Evolutionary conservation across 2,888 invertebrate genomes (phyloP).

Genomic region (Cabera pusaria): DNA sequence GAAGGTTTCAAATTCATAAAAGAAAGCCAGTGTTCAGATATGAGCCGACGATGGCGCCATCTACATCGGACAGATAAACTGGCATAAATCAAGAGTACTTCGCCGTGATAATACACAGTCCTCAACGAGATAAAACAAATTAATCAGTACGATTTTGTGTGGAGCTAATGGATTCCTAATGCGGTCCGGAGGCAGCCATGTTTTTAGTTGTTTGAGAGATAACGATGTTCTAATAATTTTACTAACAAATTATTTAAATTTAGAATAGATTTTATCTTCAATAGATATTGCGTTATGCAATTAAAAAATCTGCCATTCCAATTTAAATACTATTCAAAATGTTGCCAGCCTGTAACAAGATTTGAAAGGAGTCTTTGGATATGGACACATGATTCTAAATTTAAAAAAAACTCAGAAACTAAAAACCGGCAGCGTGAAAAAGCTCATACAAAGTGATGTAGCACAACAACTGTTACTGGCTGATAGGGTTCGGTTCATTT

Average conservation of each 20-base stretch:
- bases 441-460: conserved; percentile 9
- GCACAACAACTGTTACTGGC: conserved; percentile 11
- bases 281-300: too few species aligned
- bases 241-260: too few species aligned
- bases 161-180: conserved; percentile 64
- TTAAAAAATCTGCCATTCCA: too few species aligned
- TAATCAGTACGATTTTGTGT: conserved; percentile 52
- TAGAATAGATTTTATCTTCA: too few species aligned
- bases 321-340: too few species aligned
- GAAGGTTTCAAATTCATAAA: conserved; percentile 48
- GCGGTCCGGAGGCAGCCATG: conserved; percentile 39
- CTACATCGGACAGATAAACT: conserved; percentile 31
- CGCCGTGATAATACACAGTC: conserved; percentile 45
- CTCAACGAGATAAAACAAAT: conserved; percentile 50
- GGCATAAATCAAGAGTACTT: conserved; percentile 30
- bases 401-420: too few species aligned
- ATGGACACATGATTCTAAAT: too few species aligned
- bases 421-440: conserved; percentile 19
- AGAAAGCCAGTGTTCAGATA: conserved; percentile 42
- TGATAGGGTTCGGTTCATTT: conserved; percentile 44
- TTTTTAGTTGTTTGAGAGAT: conserved; percentile 34
- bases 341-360: too few species aligned
- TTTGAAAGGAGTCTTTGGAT: too few species aligned
- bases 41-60: conserved; percentile 39
- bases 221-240: conserved; percentile 22